Percentiles rank a stretch among this genome's conserved stretches.
Conservation (phyloP, 2,888 invertebrate species). For the Malachius bipustulatus region DNA sequence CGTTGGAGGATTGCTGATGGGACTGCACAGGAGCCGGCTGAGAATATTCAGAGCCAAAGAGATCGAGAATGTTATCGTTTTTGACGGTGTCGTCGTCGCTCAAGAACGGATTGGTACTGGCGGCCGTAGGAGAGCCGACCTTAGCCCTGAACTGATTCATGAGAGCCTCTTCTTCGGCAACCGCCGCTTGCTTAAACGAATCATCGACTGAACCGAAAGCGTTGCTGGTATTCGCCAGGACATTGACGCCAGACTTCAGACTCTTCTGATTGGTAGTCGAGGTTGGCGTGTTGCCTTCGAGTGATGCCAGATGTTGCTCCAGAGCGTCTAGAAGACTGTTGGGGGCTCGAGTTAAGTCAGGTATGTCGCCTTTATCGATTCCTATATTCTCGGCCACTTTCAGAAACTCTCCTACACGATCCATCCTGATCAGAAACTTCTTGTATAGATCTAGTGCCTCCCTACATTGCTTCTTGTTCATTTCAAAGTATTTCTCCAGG, state of each 20-base stretch:
- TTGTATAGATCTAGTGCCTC: constrained; percentile 98
- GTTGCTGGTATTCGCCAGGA: constrained; percentile 76
- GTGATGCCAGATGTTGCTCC: constrained; percentile 87
- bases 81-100: constrained; percentile 37
- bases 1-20: constrained; percentile 40
- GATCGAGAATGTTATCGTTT: constrained; percentile 57
- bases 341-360: constrained; percentile 96
- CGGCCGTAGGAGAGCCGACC: constrained; percentile 63
- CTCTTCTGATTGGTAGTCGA: constrained; percentile 79
- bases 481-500: constrained; percentile 98
- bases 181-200: constrained; percentile 68
- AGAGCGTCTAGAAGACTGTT: constrained; percentile 94
- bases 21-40: constrained; percentile 30
- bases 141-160: constrained; percentile 91
- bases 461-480: constrained; percentile 98
- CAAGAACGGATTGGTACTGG: constrained; percentile 76
- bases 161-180: constrained; percentile 93
- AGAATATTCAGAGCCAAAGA: constrained; percentile 53
- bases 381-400: constrained; percentile 87
- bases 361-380: constrained; percentile 98
- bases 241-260: constrained; percentile 81
- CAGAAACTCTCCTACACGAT: constrained; percentile 95
- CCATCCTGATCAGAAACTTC: constrained; percentile 98
- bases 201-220: constrained; percentile 86
- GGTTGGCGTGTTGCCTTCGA: constrained; percentile 90